Conservation (phyloP, 1,140 invertebrate species). For the Pectinophora gossypiella region DNA sequence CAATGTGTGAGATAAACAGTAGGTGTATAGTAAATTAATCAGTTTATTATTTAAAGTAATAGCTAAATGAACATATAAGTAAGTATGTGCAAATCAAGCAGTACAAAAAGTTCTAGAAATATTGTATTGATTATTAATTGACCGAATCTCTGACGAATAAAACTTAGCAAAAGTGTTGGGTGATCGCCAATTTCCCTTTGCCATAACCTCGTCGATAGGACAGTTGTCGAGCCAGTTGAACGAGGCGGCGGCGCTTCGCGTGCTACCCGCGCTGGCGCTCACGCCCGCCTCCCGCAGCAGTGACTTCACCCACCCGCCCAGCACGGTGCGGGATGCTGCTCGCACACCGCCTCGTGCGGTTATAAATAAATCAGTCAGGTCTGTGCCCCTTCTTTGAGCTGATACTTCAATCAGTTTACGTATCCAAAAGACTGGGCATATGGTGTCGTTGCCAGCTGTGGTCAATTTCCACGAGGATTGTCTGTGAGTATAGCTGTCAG, state of each 20-base stretch:
- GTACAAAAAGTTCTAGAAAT: too few species aligned
- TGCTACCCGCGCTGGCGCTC: slow-evolving; percentile 10
- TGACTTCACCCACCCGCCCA: slow-evolving; percentile 30
- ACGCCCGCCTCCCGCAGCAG: slow-evolving; percentile 16
- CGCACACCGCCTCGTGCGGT: slow-evolving; percentile 20
- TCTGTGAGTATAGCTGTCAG: slow-evolving; percentile 17
- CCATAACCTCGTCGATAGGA: slow-evolving; percentile 11
- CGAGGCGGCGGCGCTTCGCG: slow-evolving; percentile 24
- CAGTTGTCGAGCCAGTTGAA: slow-evolving; percentile 8
- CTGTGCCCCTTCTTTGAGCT: not conserved
- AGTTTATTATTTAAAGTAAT: too few species aligned
- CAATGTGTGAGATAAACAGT: slow-evolving; percentile 8
- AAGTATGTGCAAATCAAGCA: too few species aligned
- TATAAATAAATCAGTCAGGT: not conserved
- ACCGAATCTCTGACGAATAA: too few species aligned
- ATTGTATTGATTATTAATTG: too few species aligned
- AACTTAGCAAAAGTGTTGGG: too few species aligned
- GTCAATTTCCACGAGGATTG: too few species aligned
- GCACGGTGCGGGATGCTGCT: slow-evolving; percentile 25
- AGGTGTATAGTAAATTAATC: too few species aligned
- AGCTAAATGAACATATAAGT: too few species aligned
- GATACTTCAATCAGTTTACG: not conserved
- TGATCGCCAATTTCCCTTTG: slow-evolving; percentile 12
- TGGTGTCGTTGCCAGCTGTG: too few species aligned
- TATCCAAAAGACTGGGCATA: too few species aligned